These are phyloP conservation scores for Oscheius onirici DNA, from an alignment of 2,888 invertebrate species.

Conservation along the genomic window DNA sequence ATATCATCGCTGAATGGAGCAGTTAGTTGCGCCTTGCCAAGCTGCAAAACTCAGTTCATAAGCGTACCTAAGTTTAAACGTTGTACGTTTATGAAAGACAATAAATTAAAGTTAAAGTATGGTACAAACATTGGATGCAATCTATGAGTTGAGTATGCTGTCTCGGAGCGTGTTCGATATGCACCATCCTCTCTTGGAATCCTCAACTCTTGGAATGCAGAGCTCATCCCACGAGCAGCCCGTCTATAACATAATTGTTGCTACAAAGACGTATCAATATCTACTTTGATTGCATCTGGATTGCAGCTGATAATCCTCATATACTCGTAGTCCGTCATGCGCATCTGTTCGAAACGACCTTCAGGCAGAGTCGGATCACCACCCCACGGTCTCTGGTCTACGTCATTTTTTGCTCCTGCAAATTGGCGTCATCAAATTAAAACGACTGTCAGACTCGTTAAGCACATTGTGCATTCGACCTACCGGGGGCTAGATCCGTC, in stretches of 20 bases:
- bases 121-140: neutral
- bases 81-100: slow-evolving; percentile 10
- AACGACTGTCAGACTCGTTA: neutral
- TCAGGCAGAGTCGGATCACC: slow-evolving; percentile 17
- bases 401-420: slow-evolving; percentile 25
- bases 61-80: no score
- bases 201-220: slow-evolving; percentile 56
- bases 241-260: slow-evolving; percentile 39
- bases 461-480: neutral
- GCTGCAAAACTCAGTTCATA: no score
- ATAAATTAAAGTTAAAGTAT: slow-evolving; percentile 8
- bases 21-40: no score
- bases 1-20: no score
- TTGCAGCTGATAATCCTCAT: slow-evolving; percentile 59
- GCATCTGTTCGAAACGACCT: slow-evolving; percentile 45
- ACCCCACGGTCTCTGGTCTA: slow-evolving; percentile 8
- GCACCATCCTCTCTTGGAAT: slow-evolving; percentile 55
- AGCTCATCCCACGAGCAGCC: slow-evolving; percentile 59
- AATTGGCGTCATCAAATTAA: slow-evolving; percentile 1
- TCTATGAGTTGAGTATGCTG: slow-evolving; percentile 51
- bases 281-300: slow-evolving; percentile 59
- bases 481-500: slow-evolving; percentile 45
- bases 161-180: slow-evolving; percentile 56
- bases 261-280: neutral
- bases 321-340: slow-evolving; percentile 42